Evolutionary conservation across 2,888 invertebrate species (phyloP).

Genomic region (Tuta absoluta): DNA sequence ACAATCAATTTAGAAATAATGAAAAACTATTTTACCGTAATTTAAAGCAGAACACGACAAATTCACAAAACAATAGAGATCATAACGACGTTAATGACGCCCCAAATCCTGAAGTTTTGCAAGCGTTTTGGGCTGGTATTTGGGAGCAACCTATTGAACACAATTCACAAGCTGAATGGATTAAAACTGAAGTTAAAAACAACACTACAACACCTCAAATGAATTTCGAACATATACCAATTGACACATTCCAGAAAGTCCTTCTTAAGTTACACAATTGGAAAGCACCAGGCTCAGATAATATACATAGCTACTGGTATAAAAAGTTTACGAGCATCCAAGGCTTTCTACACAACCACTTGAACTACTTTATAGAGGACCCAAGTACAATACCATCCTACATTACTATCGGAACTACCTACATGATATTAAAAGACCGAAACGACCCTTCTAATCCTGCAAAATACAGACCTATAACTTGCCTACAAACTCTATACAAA

Average conservation of each 20-base stretch:
- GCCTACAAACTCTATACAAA: too few relatives aligned
- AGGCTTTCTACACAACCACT: conserved; percentile 17
- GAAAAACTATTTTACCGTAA: background rate
- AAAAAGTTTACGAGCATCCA: conserved; percentile 35
- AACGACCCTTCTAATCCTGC: too few relatives aligned
- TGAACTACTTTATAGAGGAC: conserved; percentile 30
- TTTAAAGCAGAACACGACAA: background rate
- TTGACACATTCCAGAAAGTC: conserved; percentile 27
- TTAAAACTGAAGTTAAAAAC: conserved; percentile 13
- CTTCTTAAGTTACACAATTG: conserved; percentile 31
- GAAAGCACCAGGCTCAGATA: too few relatives aligned
- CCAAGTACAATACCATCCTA: conserved; percentile 30
- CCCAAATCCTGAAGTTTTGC: conserved; percentile 20
- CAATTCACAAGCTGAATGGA: conserved; percentile 32
- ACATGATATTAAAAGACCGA: conserved; percentile 32
- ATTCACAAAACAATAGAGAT: background rate
- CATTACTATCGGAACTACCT: conserved; percentile 33
- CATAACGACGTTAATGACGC: background rate
- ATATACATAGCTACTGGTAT: conserved; percentile 37
- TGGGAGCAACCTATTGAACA: conserved; percentile 31
- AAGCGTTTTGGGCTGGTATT: conserved; percentile 29
- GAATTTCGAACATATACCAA: conserved; percentile 29
- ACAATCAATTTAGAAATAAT: too few relatives aligned
- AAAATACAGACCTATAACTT: too few relatives aligned
- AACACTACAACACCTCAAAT: conserved; percentile 16